Conservation (phyloP, 2,113 vertebrate genomes). For the Origma solitaria region DNA sequence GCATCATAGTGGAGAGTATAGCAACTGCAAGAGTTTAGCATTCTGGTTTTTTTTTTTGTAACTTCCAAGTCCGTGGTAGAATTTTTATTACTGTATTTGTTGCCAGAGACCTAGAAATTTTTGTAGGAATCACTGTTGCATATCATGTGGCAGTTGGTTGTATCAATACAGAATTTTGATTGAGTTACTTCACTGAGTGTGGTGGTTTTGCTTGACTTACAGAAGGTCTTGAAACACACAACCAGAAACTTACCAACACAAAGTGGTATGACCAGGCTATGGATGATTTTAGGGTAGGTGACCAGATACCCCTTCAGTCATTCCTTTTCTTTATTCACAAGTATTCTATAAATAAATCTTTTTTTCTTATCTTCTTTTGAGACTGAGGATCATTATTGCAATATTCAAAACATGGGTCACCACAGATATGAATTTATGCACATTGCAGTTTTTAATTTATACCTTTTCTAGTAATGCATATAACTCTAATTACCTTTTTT, state of each 20-base stretch:
- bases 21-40: not conserved
- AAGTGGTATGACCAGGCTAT: not conserved
- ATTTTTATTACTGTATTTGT: not conserved
- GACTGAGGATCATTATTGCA: not conserved
- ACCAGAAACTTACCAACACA: rapidly evolving
- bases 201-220: not conserved
- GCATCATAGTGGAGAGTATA: not conserved
- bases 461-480: not conserved
- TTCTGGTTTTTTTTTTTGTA: not conserved
- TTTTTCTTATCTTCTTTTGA: not conserved
- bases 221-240: not conserved
- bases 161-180: not conserved
- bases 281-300: not conserved
- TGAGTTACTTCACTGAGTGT: not conserved
- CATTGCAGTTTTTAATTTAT: not conserved
- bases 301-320: not conserved
- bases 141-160: not conserved
- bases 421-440: not conserved
- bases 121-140: not conserved
- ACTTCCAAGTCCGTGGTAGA: not conserved
- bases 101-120: not conserved
- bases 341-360: rapidly evolving
- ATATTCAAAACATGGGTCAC: not conserved
- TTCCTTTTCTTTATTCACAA: not conserved
- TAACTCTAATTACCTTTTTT: not conserved